Evolutionary conservation across 2,888 invertebrate species (phyloP), one percentile per base, ranked within the genome.

Genomic region (Gibbula magus): DNA sequence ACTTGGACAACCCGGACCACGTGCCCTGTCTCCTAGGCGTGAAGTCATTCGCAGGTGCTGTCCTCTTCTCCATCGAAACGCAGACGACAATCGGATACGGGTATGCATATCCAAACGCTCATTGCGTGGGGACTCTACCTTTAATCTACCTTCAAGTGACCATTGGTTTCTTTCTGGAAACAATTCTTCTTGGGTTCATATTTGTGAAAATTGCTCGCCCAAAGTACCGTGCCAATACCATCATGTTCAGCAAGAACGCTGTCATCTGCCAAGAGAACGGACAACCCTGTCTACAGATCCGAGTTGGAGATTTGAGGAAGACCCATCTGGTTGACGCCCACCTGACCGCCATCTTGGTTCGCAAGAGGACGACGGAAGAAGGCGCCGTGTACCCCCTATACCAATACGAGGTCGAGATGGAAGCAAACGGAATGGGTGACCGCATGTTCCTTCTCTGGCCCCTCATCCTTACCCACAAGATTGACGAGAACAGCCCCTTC

Each of bases 361-460:
- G 96, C 92, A 96, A 96, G 93, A 96, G 97, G 95, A 96, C 97
- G 91, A 96, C 97, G 0, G 95, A 96, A 88, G 99, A 99, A 93
- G 98, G 98, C 25, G 98, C 98, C 92, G 94, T 96, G 78, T 94
- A 99, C 89, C 98, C 98, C 4, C 97, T 98, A 93, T 97, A 96
- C 93, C 98, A 98, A 93, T 96, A 97, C 91, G 97, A 98, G 93
- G 94, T 98, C 92, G 96, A 96, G 0, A 97, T 97, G 53, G 97
- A 97, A 88, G 97, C 97, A 0, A 97, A 97, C 88, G 96, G 96
- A 18, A 96, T 97, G 90, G 97, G 97, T 91, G 98, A 98, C 93
- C 95, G 97, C 78, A 95, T 99, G 85, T 98, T 99, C 94, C 97
- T 99, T 92, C 98, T 99, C 88, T 99, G 99, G 98, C 99, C 99